Conservation (phyloP, 2,888 invertebrate genomes). For the Drosophila stalkeri region DNA sequence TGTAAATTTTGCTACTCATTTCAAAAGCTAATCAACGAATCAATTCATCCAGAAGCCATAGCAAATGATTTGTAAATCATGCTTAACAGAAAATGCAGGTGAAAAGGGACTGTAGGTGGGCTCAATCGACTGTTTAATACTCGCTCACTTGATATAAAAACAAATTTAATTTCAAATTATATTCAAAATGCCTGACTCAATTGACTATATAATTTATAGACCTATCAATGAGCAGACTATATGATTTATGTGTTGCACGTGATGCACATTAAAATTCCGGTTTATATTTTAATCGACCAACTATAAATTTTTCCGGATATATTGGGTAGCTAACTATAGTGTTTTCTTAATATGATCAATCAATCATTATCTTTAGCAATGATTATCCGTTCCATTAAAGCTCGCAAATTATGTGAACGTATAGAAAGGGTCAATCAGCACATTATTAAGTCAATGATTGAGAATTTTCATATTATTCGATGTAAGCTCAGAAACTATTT, state of each 20-base stretch:
- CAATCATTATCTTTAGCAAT: too few relatives aligned
- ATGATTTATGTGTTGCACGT: not conserved
- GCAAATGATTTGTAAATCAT: constrained; percentile 2
- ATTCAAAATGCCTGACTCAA: not conserved
- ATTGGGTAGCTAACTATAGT: not conserved
- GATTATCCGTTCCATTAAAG: too few relatives aligned
- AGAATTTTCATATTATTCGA: too few relatives aligned
- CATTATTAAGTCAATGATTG: too few relatives aligned
- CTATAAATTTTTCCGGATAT: too few relatives aligned
- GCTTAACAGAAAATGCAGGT: not conserved
- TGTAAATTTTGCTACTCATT: constrained; percentile 16
- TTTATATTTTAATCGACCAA: too few relatives aligned
- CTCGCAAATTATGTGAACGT: too few relatives aligned
- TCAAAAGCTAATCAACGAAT: constrained; percentile 11
- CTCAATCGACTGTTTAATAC: not conserved
- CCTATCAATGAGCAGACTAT: not conserved
- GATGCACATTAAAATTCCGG: too few relatives aligned
- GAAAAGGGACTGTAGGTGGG: not conserved
- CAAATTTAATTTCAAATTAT: not conserved
- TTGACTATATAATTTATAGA: not conserved
- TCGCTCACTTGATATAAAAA: not conserved
- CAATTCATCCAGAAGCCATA: not conserved
- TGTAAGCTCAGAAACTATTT: too few relatives aligned
- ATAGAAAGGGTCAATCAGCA: too few relatives aligned
- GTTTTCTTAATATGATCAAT: not conserved